Evolutionary conservation across 2,113 vertebrate species (phyloP), one percentile per base, ranked within the genome.

Genomic region (Cebidichthys violaceus): DNA sequence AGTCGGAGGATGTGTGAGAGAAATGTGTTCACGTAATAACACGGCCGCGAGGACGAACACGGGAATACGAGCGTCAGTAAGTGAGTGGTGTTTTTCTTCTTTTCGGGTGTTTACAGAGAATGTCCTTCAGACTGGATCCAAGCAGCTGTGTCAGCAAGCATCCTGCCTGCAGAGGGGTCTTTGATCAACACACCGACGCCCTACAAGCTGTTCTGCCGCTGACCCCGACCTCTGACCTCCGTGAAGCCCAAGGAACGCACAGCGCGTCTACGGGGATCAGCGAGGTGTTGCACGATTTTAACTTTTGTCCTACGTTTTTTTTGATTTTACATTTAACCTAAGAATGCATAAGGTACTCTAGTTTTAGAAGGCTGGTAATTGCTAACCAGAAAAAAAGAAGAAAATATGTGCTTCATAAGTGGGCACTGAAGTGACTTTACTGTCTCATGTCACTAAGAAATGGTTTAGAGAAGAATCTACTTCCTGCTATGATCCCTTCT

Each of bases 61-160:
- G n/a, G 50, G 67, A 66, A 79, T 61, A 85, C 77, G 55, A 35
- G 68, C 33, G 75, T 88, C 37, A 50, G 43, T 22, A 8, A 75
- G 70, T 18, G 47, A 47, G 77, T 61, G 2, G 9, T 77, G 69
- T 83, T 81, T 85, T 78, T 76, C 61, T 82, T 78, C 47, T 20
- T 33, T 35, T 3, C 0, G 10, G 72, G 72, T 86, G 86, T 89
- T 91, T 86, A 67, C 68, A 65, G 33, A 83, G 70, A 45, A 68
- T n/a, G 75, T 91, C 88, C 86, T 89, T 86, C 84, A 81, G 14
- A 74, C 62, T 74, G 82, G 75, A 85, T 86, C 79, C 60, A 57
- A 87, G 79, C 92, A 92, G 82, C 90, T 93, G 89, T 91, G 87
- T 90, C 87, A 91, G 90, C 87, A 91, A 39, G 76, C 81, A 52